Evolutionary conservation across 2,113 vertebrate genomes (phyloP), one percentile per base, ranked within the genome.

Genomic region (Clarias macrocephalus): DNA sequence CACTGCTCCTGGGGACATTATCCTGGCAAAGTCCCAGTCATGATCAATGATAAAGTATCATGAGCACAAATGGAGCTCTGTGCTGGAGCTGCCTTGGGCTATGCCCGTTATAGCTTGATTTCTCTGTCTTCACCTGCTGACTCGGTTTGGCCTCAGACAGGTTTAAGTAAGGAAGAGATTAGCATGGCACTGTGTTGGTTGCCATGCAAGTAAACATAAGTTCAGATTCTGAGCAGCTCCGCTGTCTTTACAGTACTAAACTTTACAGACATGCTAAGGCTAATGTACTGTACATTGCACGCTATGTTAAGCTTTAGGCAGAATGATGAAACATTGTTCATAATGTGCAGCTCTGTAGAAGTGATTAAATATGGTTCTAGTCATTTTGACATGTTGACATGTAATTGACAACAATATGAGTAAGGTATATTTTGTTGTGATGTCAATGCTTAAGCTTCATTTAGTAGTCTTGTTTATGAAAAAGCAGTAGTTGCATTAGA

Each of bases 81-180:
- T 80, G 83, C 59, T 86, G 80, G 63, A 81, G 72, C 33, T 77
- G 77, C 87, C 52, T 70, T 59, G 52, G 75, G 76, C 56, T 8
- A 54, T 84, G 62, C 91, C 88, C n/a, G 88, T 87, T 63, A 56
- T 72, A 84, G 87, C 91, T 85, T 72, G 88, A 91, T 88, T 85
- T 25, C 37, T 21, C 13, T 87, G 76, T 28, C 33, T 80, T 68
- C 60, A 60, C 37, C 80, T 89, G 86, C 76, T 59, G 72, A 19
- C 70, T 88, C 70, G 77, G 54, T 85, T 86, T 70, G 42, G 59
- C 84, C 42, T 33, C 23, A 63, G 28, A 63, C 48, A 66, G 52
- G n/a, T 68, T 80, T 73, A 57, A 33, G 23, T 48, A 28, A n/a
- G n/a, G 11, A 54, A 79, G 56, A 62, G 56, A 80, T 82, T 79